phyloP scores from a whole-genome alignment of 2,113 vertebrate genomes.

The Anseranas semipalmata region DNA sequence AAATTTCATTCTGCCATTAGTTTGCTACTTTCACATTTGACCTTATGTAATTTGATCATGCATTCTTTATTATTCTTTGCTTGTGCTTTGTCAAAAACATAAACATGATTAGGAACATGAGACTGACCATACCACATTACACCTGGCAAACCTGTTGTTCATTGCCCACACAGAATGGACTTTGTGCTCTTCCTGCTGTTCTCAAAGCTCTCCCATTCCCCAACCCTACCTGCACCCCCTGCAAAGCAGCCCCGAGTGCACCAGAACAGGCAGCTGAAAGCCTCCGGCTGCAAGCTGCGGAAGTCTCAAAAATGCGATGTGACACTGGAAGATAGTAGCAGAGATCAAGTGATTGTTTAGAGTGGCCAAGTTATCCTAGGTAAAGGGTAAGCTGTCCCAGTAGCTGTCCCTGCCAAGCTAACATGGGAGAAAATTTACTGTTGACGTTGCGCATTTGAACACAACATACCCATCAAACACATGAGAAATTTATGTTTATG shows the following conservation, averaged over 20 bases:
- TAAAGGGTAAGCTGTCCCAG: neutral
- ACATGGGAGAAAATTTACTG: neutral
- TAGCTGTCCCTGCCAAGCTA: neutral
- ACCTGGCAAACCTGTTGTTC: neutral
- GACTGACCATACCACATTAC: neutral
- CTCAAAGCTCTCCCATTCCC: neutral
- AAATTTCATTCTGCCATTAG: neutral
- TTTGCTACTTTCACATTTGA: neutral
- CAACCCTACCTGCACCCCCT: fast-evolving
- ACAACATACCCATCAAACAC: neutral
- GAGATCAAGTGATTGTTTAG: neutral
- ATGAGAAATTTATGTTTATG: too few relatives aligned
- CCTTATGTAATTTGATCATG: neutral
- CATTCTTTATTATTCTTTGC: neutral
- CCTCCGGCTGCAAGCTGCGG: neutral
- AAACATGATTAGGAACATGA: neutral
- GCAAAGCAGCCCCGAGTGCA: neutral
- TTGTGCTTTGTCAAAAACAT: neutral
- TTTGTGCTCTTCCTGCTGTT: neutral
- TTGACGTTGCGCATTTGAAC: neutral
- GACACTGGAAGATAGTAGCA: neutral
- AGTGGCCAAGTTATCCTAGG: neutral
- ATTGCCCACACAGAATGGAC: neutral
- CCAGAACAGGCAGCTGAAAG: neutral
- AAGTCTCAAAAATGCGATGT: neutral